These are phyloP conservation scores for Acropternis orthonyx DNA, from an alignment of 2,797 vertebrate genomes.

Conservation along the genomic window DNA sequence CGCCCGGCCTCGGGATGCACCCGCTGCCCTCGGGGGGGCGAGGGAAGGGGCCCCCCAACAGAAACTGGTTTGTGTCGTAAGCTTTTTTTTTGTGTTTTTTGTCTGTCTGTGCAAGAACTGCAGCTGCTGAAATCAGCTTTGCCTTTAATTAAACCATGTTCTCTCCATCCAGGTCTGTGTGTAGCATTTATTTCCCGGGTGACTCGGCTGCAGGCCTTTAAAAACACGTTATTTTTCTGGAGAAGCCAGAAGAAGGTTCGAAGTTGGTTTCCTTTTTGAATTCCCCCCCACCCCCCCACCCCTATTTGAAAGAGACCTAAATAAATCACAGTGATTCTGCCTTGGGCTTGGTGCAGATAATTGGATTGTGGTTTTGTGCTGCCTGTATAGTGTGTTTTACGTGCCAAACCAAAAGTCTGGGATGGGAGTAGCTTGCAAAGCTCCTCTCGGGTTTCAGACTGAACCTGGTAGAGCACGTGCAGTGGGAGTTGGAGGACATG, in stretches of 20 bases:
- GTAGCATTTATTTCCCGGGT: conserved; percentile 46
- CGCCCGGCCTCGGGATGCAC: conserved; percentile 72
- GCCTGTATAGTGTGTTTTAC: neutral
- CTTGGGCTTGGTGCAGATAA: neutral
- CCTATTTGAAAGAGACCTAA: neutral
- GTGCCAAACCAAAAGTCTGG: neutral
- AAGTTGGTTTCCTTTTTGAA: neutral
- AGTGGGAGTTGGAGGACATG: neutral
- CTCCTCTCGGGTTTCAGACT: neutral
- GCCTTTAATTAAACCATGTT: conserved; percentile 93
- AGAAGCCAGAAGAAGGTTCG: neutral
- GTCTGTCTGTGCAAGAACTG: conserved; percentile 86
- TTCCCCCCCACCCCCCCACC: too few relatives aligned
- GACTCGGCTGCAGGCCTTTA: neutral
- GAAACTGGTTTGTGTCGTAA: conserved; percentile 81
- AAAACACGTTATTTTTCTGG: neutral
- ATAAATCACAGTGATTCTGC: neutral
- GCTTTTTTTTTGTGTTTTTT: conserved; percentile 81
- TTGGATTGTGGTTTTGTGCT: neutral
- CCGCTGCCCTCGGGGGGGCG: conserved; percentile 22
- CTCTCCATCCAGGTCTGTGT: conserved; percentile 78
- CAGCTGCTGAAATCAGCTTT: conserved; percentile 89
- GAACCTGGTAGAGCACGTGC: neutral
- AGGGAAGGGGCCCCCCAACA: conserved; percentile 68
- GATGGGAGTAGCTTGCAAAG: neutral